Percentiles rank a stretch among this genome's conserved stretches.
phyloP scores from a whole-genome alignment of 2,797 vertebrate species.

The Vespertilio murinus region DNA sequence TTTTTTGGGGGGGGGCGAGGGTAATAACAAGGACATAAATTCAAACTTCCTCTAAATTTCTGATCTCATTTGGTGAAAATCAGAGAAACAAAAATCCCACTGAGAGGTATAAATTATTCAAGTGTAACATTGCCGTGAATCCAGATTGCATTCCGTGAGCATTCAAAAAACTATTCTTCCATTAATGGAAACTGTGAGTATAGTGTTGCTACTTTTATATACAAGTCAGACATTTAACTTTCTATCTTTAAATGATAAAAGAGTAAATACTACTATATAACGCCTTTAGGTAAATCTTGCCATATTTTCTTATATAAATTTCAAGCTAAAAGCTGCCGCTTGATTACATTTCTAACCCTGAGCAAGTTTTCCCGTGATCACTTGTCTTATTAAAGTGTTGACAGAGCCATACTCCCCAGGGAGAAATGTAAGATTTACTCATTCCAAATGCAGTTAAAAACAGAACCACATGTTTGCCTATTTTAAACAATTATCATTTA shows the following conservation, averaged over 20 bases:
- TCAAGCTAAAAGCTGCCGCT: background rate
- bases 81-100: background rate
- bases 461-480: background rate
- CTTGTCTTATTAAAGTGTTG: background rate
- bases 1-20: background rate
- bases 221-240: background rate
- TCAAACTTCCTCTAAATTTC: slow-evolving; percentile 5
- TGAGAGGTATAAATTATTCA: background rate
- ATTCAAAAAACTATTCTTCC: background rate
- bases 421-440: background rate
- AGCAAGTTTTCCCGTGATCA: background rate
- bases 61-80: background rate
- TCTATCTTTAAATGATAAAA: background rate
- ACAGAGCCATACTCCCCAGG: background rate
- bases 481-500: background rate
- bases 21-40: background rate
- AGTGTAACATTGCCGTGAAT: background rate
- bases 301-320: slow-evolving; percentile 17
- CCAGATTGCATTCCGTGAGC: background rate
- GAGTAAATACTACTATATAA: background rate
- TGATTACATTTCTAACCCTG: background rate
- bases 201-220: background rate
- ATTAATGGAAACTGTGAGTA: background rate
- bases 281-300: background rate
- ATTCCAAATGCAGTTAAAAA: slow-evolving; percentile 22